Percentiles rank a stretch among this genome's conserved stretches.
These are phyloP conservation scores for Lucifuga dentata DNA, from an alignment of 2,113 vertebrate genomes.

Conservation along the genomic window DNA sequence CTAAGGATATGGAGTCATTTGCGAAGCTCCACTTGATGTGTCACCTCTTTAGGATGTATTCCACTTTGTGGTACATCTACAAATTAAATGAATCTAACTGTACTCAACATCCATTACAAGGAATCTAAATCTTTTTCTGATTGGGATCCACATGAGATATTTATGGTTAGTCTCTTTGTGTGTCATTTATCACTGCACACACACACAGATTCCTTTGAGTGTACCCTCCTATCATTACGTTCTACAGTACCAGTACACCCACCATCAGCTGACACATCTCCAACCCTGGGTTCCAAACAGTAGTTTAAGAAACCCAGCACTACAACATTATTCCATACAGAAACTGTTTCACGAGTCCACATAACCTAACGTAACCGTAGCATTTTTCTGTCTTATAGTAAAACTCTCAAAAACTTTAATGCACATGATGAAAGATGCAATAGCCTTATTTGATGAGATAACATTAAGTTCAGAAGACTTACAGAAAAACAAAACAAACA, in stretches of 20 bases:
- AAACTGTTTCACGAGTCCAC: neutral
- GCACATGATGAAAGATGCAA: constrained; percentile 17
- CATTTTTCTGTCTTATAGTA: neutral
- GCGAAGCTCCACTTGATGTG: no score
- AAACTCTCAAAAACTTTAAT: neutral
- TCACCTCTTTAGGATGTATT: no score
- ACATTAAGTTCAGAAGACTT: constrained; percentile 53
- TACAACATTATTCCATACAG: neutral
- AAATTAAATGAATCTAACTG: no score
- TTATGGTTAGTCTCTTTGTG: constrained; percentile 12
- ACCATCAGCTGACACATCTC: neutral
- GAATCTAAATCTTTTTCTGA: no score
- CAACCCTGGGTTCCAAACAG: neutral
- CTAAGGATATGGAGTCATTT: no score
- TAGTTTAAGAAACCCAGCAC: neutral
- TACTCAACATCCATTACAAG: no score
- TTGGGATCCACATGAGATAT: neutral
- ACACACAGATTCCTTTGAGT: constrained; percentile 1
- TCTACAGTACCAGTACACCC: neutral
- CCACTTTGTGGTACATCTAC: no score
- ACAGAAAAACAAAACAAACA: constrained; percentile 46
- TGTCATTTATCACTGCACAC: neutral
- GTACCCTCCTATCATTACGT: neutral
- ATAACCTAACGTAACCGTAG: neutral
- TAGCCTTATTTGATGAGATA: constrained; percentile 11